These are phyloP conservation scores for Lonchura striata DNA, from an alignment of 2,113 vertebrate species.

Conservation along the genomic window DNA sequence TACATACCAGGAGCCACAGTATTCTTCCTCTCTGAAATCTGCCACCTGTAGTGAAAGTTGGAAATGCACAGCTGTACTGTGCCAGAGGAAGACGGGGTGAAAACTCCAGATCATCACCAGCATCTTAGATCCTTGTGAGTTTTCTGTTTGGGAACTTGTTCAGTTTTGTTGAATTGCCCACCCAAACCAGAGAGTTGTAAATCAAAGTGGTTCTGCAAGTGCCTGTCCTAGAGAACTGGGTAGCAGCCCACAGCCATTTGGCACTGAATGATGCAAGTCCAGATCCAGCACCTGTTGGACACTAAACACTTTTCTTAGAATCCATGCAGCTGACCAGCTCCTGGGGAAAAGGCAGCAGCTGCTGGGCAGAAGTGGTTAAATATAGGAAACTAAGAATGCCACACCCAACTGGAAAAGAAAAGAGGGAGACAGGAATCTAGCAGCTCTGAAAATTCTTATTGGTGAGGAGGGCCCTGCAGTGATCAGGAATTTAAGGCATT, in stretches of 20 bases:
- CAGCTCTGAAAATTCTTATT: not conserved
- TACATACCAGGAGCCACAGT: not conserved
- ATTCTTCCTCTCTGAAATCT: not conserved
- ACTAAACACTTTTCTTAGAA: constrained; percentile 45
- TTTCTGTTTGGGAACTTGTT: not conserved
- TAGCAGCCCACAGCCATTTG: constrained; percentile 10
- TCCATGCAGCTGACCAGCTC: not conserved
- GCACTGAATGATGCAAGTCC: not conserved
- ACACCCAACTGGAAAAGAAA: not conserved
- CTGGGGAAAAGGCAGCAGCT: constrained; percentile 32
- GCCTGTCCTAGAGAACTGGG: not conserved
- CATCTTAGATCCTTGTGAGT: not conserved
- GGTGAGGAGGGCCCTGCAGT: not conserved
- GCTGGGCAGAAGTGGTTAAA: constrained; percentile 29
- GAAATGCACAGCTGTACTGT: not conserved
- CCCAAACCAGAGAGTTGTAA: not conserved
- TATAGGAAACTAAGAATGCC: constrained; percentile 16
- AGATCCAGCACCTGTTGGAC: constrained; percentile 52
- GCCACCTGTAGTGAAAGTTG: not conserved
- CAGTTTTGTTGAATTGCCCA: not conserved
- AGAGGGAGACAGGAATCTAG: not conserved
- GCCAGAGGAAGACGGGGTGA: not conserved
- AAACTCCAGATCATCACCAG: not conserved
- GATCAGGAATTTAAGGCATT: not conserved
- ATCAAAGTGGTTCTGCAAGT: not conserved